phyloP scores from a whole-genome alignment of 1,140 invertebrate genomes.

The Trialeurodes vaporariorum region DNA sequence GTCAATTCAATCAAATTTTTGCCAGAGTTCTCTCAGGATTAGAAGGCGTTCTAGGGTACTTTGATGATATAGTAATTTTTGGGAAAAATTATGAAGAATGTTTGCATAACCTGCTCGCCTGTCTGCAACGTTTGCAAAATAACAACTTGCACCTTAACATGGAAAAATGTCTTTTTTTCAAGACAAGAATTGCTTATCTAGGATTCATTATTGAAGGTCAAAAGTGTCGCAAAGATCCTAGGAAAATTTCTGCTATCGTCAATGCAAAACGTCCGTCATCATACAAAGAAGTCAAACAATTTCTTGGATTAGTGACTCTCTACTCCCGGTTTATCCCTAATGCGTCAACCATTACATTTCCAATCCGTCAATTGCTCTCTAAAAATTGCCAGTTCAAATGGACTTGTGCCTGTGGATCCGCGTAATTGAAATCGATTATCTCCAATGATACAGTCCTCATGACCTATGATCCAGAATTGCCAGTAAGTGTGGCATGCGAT shows the following conservation, averaged over 20 bases:
- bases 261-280: slow-evolving; percentile 29
- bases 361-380: slow-evolving; percentile 15
- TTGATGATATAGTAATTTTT: slow-evolving; percentile 27
- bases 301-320: slow-evolving; percentile 37
- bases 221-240: slow-evolving; percentile 26
- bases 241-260: slow-evolving; percentile 32
- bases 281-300: slow-evolving; percentile 28
- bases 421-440: slow-evolving; percentile 34
- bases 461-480: slow-evolving; percentile 32
- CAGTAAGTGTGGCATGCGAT: slow-evolving; percentile 37
- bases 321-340: slow-evolving; percentile 36
- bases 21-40: slow-evolving; percentile 26
- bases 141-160: slow-evolving; percentile 22
- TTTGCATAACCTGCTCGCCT: not conserved
- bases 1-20: slow-evolving; percentile 31
- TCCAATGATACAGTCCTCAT: slow-evolving; percentile 18
- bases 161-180: slow-evolving; percentile 14
- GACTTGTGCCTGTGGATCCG: slow-evolving; percentile 20
- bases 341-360: slow-evolving; percentile 19
- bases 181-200: slow-evolving; percentile 15
- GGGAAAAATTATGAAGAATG: slow-evolving; percentile 12
- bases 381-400: slow-evolving; percentile 18
- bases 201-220: slow-evolving; percentile 22
- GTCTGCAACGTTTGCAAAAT: slow-evolving; percentile 19
- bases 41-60: slow-evolving; percentile 9